phyloP scores from a whole-genome alignment of 2,888 invertebrate species.

The Nemapogon koenigi region DNA sequence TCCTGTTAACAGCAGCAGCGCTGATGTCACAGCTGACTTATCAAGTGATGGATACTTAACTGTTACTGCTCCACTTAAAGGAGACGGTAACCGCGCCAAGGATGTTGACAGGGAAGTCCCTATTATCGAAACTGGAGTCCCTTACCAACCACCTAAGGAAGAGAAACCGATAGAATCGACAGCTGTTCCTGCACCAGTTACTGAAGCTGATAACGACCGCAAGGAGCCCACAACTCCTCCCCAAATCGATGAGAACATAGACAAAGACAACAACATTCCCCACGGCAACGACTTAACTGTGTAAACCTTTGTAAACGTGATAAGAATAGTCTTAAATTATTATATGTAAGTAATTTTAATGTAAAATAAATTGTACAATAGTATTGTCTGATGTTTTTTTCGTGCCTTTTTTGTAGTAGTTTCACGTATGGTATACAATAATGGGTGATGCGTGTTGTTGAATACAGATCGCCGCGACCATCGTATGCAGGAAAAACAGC shows the following conservation, averaged over 20 bases:
- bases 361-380: conserved; percentile 39
- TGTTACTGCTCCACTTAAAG: conserved; percentile 36
- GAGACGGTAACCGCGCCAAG: conserved; percentile 21
- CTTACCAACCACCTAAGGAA: conserved; percentile 24
- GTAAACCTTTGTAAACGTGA: conserved; percentile 19
- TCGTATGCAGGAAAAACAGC: conserved; percentile 6
- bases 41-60: conserved; percentile 36
- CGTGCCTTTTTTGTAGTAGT: conserved; percentile 8
- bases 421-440: conserved; percentile 8
- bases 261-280: conserved; percentile 43
- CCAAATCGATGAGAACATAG: conserved; percentile 33
- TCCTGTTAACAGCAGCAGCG: conserved; percentile 38
- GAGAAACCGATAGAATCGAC: conserved; percentile 12
- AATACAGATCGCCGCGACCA: conserved; percentile 1
- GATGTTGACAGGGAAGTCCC: conserved; percentile 36
- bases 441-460: conserved; percentile 8
- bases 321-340: conserved; percentile 8
- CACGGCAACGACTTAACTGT: conserved; percentile 40
- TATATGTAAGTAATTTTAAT: conserved; percentile 36
- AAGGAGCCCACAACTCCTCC: conserved; percentile 38
- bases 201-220: conserved; percentile 26
- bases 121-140: conserved; percentile 34
- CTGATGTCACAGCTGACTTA: conserved; percentile 38
- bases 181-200: background rate
- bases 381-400: conserved; percentile 43